A percentile compares a stretch with the other conserved stretches of the same genome.
Conservation (phyloP, 2,888 invertebrate species). For the Melolontha melolontha region DNA sequence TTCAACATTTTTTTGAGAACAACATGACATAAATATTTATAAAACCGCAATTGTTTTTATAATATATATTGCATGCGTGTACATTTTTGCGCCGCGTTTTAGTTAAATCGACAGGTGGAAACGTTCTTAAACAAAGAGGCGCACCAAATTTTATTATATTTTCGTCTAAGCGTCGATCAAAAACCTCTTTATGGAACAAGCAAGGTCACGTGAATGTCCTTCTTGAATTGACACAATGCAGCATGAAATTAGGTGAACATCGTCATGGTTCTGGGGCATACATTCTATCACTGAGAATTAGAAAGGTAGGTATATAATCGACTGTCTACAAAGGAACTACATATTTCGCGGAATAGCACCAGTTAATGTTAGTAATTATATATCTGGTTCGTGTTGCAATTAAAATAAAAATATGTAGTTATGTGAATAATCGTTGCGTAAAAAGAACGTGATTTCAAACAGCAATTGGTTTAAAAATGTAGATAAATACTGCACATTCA, state of each 20-base stretch:
- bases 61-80: neutral
- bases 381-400: too few species aligned
- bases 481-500: too few species aligned
- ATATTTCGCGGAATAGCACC: neutral
- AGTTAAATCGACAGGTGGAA: neutral
- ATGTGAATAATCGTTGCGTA: too few species aligned
- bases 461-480: too few species aligned
- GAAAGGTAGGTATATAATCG: conserved; percentile 20
- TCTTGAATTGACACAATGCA: conserved; percentile 20
- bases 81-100: neutral
- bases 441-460: too few species aligned
- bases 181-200: conserved; percentile 29
- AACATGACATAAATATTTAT: conserved; percentile 25
- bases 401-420: too few species aligned
- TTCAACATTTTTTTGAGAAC: conserved; percentile 2
- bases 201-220: conserved; percentile 36
- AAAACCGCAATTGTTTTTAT: neutral
- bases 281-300: conserved; percentile 31
- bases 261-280: conserved; percentile 33
- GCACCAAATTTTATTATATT: conserved; percentile 13
- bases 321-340: conserved; percentile 20
- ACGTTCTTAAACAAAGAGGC: neutral
- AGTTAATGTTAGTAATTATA: neutral
- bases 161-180: conserved; percentile 10
- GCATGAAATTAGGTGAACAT: conserved; percentile 36